Base-by-base conservation (phyloP, 2,113 vertebrate species). In the Eptatretus burgeri region DNA sequence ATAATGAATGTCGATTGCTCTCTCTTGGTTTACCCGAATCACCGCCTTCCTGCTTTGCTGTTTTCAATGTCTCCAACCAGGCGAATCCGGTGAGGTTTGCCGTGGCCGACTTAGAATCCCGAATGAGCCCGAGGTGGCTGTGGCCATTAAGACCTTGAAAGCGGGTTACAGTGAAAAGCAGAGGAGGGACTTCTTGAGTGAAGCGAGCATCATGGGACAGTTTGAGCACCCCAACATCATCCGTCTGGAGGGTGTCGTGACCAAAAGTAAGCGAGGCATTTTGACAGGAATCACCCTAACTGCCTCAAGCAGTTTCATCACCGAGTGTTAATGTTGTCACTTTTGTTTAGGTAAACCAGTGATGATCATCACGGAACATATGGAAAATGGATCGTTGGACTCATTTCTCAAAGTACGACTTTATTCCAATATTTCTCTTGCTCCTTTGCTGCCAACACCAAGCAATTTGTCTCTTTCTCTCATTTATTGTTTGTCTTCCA, bases 281-380 rank as follows among this genome's bases (percentile, higher is more conserved):
- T 41, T 41, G 3, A 41, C 7, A 41, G 27, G 27, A 41, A 41
- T 41, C 27, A 41, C 27, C 27, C 27, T 41, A 41, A 41, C 27
- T 41, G 27, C 27, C 7, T 3, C 27, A 41, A 41, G 27, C 27
- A 41, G 27, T 41, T 41, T 41, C 7, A 41, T 76, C 70, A 73
- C 73, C 69, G 70, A 73, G 69, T 68, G 70, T 72, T 74, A 75
- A 65, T 75, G 71, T 73, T 74, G 75, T 72, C 71, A 67, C 76
- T 76, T 77, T 69, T 72, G 63, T 76, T 67, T 76, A 98, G 91
- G 91, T 80, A 98, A 98, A 73, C 91, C 91, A 7, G 86, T 98
- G 71, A 98, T 98, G 91, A 98, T 98, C 76, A 94, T 98, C 75
- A 98, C 91, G 2, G 91, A 98, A 72, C 94, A 95, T 78, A 98